Conservation (phyloP, 2,888 invertebrate species). For the Ptycholaimellus sp. region DNA sequence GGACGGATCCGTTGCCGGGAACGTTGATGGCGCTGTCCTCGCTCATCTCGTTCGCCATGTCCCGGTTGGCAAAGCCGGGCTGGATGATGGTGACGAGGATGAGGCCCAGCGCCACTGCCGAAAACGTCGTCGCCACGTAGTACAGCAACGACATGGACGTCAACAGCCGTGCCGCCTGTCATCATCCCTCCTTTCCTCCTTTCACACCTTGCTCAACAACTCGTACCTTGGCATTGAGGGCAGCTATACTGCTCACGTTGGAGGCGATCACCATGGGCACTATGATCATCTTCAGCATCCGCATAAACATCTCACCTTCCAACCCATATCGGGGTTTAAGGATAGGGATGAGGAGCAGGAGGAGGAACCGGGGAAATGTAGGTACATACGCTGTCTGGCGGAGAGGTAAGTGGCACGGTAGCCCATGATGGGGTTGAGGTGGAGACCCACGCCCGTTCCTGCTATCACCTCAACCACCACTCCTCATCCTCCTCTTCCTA, state of each 20-base stretch:
- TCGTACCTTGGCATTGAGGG: conserved; percentile 5
- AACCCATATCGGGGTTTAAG: too few relatives aligned
- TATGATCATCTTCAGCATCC: conserved; percentile 78
- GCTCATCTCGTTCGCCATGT: too few relatives aligned
- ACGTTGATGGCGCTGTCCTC: too few relatives aligned
- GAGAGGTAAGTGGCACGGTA: conserved; percentile 5
- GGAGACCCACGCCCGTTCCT: conserved; percentile 5
- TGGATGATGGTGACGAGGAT: conserved; percentile 37
- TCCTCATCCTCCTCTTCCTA: too few relatives aligned
- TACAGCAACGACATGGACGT: conserved; percentile 30
- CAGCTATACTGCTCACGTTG: conserved; percentile 6
- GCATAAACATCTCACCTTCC: conserved; percentile 71
- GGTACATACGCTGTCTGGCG: conserved; percentile 59
- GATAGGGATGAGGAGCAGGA: too few relatives aligned
- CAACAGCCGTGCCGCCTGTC: conserved; percentile 2
- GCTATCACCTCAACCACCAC: too few relatives aligned
- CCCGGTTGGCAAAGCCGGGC: conserved; percentile 29
- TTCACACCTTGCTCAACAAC: too few relatives aligned
- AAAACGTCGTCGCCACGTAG: conserved; percentile 37
- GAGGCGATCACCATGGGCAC: conserved; percentile 46
- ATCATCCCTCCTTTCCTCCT: too few relatives aligned
- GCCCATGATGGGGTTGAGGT: conserved; percentile 3
- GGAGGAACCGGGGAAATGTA: conserved; percentile 72
- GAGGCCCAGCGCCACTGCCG: conserved; percentile 39
- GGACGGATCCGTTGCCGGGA: not conserved